Percentiles rank a stretch among this genome's conserved stretches.
These are phyloP conservation scores for Pedionomus torquatus DNA, from an alignment of 2,113 vertebrate species.

Conservation along the genomic window DNA sequence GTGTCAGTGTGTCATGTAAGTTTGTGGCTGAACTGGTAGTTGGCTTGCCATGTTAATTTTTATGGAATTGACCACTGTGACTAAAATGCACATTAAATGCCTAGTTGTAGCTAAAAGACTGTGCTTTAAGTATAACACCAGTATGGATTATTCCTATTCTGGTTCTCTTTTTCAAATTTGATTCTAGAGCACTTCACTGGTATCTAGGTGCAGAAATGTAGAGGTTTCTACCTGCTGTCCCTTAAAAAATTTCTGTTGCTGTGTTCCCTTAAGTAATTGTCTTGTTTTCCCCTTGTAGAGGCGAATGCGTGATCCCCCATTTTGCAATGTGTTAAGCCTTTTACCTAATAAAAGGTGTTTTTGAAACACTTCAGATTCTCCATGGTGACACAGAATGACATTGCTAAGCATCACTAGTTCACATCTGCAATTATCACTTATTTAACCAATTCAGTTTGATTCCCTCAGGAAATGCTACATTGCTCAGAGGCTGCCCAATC, in stretches of 20 bases:
- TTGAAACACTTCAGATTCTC: not conserved
- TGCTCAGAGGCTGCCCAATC: not conserved
- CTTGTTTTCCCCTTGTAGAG: not conserved
- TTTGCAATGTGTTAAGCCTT: not conserved
- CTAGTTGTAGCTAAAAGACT: not conserved
- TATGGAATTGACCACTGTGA: not conserved
- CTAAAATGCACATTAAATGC: not conserved
- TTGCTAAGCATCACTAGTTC: not conserved
- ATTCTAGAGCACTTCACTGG: not conserved
- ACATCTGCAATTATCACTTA: not conserved
- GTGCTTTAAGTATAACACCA: not conserved
- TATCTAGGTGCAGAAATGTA: constrained; percentile 39
- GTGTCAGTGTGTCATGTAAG: not conserved
- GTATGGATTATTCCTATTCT: not conserved
- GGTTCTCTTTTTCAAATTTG: not conserved
- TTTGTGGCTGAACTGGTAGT: not conserved
- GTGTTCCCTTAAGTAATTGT: not conserved
- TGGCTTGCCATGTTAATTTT: not conserved
- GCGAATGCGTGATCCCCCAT: not conserved
- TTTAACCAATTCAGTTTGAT: not conserved
- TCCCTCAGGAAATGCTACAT: not conserved
- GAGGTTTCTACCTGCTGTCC: not conserved
- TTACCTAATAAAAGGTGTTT: not conserved
- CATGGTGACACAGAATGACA: not conserved
- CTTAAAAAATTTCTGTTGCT: not conserved